phyloP scores from a whole-genome alignment of 2,113 vertebrate genomes.

The Scalopus aquaticus region DNA sequence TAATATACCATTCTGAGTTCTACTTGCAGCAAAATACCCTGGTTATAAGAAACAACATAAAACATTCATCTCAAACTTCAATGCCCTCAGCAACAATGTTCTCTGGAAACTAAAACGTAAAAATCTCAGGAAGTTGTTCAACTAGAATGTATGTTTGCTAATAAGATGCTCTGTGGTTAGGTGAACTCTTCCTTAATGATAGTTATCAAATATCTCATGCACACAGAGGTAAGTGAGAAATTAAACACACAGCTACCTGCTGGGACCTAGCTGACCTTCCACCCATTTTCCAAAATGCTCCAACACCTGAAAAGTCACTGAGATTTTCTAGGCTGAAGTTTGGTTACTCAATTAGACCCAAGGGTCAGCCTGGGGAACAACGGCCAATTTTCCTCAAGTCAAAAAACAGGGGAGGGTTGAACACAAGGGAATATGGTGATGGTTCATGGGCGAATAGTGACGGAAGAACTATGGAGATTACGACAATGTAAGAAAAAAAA shows the following conservation, averaged over 20 bases:
- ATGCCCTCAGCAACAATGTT: neutral
- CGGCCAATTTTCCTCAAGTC: neutral
- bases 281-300: neutral
- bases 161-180: neutral
- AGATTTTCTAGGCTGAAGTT: neutral
- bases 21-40: neutral
- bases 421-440: neutral
- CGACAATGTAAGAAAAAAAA: too few species aligned
- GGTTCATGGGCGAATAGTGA: too few species aligned
- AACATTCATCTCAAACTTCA: neutral
- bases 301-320: neutral
- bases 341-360: neutral
- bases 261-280: neutral
- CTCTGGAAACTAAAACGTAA: neutral
- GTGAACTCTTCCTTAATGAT: neutral
- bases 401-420: neutral
- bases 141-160: neutral
- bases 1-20: neutral
- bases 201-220: neutral
- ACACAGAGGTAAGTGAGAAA: neutral
- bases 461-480: too few species aligned
- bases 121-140: neutral
- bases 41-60: neutral
- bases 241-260: neutral
- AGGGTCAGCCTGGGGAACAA: neutral